These are phyloP conservation scores for Atractosteus spatula DNA, from an alignment of 2,113 vertebrate genomes.

Conservation along the genomic window DNA sequence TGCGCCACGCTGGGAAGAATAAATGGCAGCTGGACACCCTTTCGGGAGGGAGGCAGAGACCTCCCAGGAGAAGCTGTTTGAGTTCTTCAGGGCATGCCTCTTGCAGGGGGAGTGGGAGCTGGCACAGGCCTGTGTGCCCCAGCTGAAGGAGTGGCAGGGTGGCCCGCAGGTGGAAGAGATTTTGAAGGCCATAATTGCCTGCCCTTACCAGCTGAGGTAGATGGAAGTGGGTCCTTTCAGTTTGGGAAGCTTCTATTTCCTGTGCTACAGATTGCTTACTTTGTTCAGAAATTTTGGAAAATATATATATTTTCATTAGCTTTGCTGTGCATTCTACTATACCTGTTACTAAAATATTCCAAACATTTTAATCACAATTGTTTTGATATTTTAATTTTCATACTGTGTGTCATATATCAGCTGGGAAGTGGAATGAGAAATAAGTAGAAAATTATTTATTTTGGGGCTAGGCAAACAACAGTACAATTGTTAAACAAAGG, in stretches of 20 bases:
- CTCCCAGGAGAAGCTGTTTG: slow-evolving; percentile 75
- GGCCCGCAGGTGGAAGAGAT: slow-evolving; percentile 64
- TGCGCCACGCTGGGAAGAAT: background rate
- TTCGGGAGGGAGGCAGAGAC: slow-evolving; percentile 77
- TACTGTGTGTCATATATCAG: too few species aligned
- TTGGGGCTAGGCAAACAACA: too few species aligned
- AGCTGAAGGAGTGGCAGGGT: slow-evolving; percentile 64
- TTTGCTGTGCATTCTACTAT: too few species aligned
- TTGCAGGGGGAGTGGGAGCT: slow-evolving; percentile 83
- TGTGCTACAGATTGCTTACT: too few species aligned
- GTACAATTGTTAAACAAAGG: too few species aligned
- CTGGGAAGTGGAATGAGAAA: too few species aligned
- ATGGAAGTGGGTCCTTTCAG: slow-evolving; percentile 13
- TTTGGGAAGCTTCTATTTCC: background rate
- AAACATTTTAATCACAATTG: too few species aligned
- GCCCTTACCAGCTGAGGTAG: slow-evolving; percentile 74
- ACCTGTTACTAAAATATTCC: too few species aligned
- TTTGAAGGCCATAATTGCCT: slow-evolving; percentile 72
- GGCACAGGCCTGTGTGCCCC: slow-evolving; percentile 81
- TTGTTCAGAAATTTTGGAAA: too few species aligned
- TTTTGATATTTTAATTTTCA: too few species aligned
- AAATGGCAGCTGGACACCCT: slow-evolving; percentile 64
- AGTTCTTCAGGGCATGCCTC: slow-evolving; percentile 80
- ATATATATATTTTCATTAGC: too few species aligned
- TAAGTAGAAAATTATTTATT: too few species aligned